phyloP scores from a whole-genome alignment of 2,797 vertebrate genomes.

The Allobates femoralis region DNA sequence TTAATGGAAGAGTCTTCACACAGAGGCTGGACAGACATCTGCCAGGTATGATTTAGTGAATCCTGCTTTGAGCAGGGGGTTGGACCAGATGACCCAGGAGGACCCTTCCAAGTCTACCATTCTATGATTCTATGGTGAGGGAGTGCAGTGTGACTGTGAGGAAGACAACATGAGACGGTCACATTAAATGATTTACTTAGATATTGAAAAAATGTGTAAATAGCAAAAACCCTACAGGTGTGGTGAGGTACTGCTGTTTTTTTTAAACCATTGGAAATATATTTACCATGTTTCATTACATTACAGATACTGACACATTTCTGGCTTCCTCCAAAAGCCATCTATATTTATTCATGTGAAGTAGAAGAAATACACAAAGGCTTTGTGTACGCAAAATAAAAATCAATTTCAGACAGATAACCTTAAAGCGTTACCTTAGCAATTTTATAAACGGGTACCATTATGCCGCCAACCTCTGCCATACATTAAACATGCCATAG shows the following conservation, averaged over 20 bases:
- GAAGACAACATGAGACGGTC: no score
- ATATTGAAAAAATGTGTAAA: background rate
- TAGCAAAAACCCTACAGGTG: background rate
- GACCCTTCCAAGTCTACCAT: no score
- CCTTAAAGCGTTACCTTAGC: background rate
- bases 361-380: background rate
- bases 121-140: no score
- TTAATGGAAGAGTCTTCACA: no score
- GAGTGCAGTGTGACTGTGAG: no score
- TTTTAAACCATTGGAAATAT: background rate
- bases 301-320: background rate
- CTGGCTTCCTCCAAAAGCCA: background rate
- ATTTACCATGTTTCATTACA: background rate
- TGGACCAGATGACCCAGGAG: no score
- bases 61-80: no score
- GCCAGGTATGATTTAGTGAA: no score
- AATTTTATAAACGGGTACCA: background rate
- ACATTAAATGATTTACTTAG: no score
- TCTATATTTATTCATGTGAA: background rate
- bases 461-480: background rate
- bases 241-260: no score
- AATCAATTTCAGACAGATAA: background rate
- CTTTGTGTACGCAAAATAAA: background rate
- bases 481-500: constrained; percentile 4
- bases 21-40: no score